These are phyloP conservation scores for Acomys russatus DNA, from an alignment of 2,797 vertebrate species.

Conservation along the genomic window DNA sequence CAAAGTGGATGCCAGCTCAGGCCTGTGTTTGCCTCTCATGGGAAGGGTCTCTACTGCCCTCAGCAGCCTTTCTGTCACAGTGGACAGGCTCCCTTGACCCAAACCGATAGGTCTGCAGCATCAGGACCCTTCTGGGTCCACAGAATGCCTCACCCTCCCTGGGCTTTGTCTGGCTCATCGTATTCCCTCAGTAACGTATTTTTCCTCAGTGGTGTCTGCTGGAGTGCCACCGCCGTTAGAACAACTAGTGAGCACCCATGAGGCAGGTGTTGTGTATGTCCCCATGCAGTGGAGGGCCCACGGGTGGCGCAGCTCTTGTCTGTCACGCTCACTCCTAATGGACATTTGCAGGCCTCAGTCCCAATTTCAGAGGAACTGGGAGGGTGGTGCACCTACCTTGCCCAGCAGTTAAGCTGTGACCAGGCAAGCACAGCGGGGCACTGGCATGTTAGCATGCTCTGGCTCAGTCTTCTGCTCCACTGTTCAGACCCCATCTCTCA, in stretches of 20 bases:
- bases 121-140: background rate
- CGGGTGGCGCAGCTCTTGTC: background rate
- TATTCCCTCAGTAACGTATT: background rate
- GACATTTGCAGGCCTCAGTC: background rate
- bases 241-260: no score
- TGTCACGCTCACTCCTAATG: background rate
- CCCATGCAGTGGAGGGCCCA: background rate
- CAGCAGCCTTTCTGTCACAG: background rate
- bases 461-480: background rate
- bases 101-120: rapidly evolving
- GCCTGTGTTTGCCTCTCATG: background rate
- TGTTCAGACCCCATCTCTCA: background rate
- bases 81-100: background rate
- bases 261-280: rapidly evolving
- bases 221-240: background rate
- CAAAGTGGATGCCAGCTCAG: background rate
- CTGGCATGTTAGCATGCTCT: background rate
- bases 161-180: background rate
- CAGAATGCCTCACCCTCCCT: background rate
- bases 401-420: background rate
- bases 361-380: background rate
- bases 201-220: background rate
- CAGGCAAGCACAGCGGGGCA: background rate
- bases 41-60: background rate
- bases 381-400: rapidly evolving